These are phyloP conservation scores for Scelioninae gen. 1 DNA, from an alignment of 2,888 invertebrate species.

Conservation along the genomic window DNA sequence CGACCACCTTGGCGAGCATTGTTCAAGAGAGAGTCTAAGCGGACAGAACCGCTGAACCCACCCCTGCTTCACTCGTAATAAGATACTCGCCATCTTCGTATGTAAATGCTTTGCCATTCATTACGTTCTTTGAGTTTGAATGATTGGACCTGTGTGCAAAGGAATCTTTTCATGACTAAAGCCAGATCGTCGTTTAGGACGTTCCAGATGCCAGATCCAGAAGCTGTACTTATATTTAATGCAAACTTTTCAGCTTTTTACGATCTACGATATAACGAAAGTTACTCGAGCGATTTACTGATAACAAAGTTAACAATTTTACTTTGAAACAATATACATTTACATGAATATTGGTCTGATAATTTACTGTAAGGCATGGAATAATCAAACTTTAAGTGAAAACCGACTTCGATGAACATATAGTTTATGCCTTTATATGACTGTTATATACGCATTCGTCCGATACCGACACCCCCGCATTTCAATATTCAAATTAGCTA, in stretches of 20 bases:
- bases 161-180: conserved; percentile 81
- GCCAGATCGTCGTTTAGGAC: conserved; percentile 65
- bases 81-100: conserved; percentile 84
- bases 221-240: conserved; percentile 56
- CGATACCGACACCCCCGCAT: no score
- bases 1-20: conserved; percentile 84
- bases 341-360: conserved; percentile 50
- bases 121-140: conserved; percentile 81
- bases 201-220: conserved; percentile 64
- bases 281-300: conserved; percentile 37
- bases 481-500: conserved; percentile 83
- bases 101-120: conserved; percentile 84
- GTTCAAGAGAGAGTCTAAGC: conserved; percentile 79
- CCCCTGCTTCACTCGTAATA: conserved; percentile 81
- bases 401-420: no score
- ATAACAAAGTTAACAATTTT: conserved; percentile 54
- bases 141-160: conserved; percentile 82
- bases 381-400: no score
- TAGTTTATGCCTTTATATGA: no score
- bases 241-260: conserved; percentile 59
- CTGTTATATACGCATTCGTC: no score
- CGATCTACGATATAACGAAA: conserved; percentile 50
- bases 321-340: neutral
- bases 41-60: conserved; percentile 75
- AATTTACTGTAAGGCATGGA: conserved; percentile 27